Evolutionary conservation across 2,888 invertebrate genomes (phyloP).

Genomic region (Glomeris marginata): DNA sequence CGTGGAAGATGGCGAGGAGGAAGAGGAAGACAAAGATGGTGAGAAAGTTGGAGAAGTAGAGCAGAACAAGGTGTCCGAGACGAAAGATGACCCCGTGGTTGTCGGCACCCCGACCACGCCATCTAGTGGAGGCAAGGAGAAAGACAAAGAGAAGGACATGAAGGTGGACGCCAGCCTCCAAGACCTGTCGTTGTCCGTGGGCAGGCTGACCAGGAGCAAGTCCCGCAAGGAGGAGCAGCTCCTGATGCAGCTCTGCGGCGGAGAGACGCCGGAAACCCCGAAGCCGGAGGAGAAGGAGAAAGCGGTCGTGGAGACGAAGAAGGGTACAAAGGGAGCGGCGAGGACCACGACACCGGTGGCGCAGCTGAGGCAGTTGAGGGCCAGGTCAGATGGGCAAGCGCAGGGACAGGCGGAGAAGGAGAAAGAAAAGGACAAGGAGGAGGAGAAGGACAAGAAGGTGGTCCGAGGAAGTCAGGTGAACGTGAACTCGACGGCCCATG

Average conservation of each 20-base stretch:
- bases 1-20: constrained; percentile 8
- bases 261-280: not conserved
- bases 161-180: not conserved
- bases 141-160: not conserved
- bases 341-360: constrained; percentile 20
- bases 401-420: constrained; percentile 21
- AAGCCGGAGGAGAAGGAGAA: constrained; percentile 15
- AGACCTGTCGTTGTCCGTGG: too few species aligned
- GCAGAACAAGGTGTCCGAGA: constrained; percentile 9
- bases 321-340: constrained; percentile 17
- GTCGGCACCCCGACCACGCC: not conserved
- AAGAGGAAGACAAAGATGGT: constrained; percentile 10
- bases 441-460: constrained; percentile 10
- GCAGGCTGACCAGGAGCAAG: not conserved
- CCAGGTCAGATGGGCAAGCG: constrained; percentile 15
- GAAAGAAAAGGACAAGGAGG: constrained; percentile 18
- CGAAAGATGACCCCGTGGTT: constrained; percentile 1
- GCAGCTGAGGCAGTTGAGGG: constrained; percentile 20
- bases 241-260: not conserved
- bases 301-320: constrained; percentile 13
- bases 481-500: too few species aligned
- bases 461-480: too few species aligned
- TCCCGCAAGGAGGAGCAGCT: not conserved
- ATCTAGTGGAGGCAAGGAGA: not conserved
- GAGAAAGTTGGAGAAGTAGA: constrained; percentile 8